Base-by-base conservation (phyloP, 2,113 vertebrate genomes). In the Eurypyga helias region DNA sequence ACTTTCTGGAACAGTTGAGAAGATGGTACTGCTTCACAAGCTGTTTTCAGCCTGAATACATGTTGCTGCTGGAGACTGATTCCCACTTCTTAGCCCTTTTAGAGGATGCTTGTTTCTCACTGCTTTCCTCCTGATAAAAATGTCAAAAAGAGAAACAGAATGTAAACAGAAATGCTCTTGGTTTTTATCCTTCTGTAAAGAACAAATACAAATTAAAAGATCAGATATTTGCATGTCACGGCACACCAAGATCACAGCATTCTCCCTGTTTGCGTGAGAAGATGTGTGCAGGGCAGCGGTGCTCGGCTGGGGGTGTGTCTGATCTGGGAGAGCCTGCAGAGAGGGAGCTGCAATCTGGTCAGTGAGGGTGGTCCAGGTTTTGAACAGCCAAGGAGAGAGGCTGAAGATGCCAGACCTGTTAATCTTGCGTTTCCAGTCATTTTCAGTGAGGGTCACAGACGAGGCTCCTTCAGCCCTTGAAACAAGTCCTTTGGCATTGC, bases 221-320 rank as follows among this genome's bases (percentile, higher is more conserved):
- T 10, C 20, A 4, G 25, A 15, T 4, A 17, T 25, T 26, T 18
- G 73, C 28, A 1, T 25, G 61, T 17, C 2, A 6, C 0, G 46
- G 76, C 23, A 45, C 71, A 60, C 2, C 10, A 83, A 19, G 46
- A 26, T 19, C 14, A 46, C 25, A 29, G 7, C 7, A 10, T 0
- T 1, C 20, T 61, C 49, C 31, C 62, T 7, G 25, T 0, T 3
- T 36, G 29, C 3, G 8, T 23, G 6, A 10, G 69, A 19, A 11
- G 34, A 24, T 4, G 2, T 0, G 1, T 2, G 6, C 1, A 15
- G 29, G 21, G 61, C 12, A 1, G 8, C 0, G n/a, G 21, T 0
- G 45, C 18, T 18, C 2, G 3, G 29, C 0, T 1, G 38, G 24
- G 14, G n/a, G 3, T 11, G 31, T 5, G 14, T 13, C 60, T 31